Percentiles rank a stretch among this genome's conserved stretches.
These are phyloP conservation scores for Natator depressus DNA, from an alignment of 2,113 vertebrate species.

Conservation along the genomic window DNA sequence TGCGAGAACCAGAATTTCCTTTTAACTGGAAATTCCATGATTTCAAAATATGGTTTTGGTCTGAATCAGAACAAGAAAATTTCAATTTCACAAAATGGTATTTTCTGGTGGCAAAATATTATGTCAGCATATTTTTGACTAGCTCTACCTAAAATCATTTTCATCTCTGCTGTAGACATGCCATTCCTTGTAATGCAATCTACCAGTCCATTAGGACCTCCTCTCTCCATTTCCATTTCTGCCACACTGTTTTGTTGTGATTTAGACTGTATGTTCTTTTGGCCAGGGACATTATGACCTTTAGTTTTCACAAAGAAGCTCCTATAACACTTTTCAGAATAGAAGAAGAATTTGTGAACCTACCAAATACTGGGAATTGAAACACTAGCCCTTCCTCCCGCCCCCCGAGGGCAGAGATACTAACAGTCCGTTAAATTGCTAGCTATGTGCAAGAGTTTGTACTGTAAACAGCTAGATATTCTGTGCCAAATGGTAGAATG, in stretches of 20 bases:
- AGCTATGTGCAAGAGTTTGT: not conserved
- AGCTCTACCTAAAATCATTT: not conserved
- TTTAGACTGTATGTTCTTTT: slow-evolving; percentile 1
- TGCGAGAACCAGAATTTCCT: not conserved
- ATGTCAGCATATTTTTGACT: not conserved
- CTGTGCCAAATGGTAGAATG: not conserved
- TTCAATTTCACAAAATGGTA: not conserved
- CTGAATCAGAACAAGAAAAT: not conserved
- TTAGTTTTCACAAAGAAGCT: slow-evolving; percentile 5
- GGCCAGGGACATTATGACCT: not conserved
- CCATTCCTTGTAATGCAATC: not conserved
- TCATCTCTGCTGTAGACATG: not conserved
- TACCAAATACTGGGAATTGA: slow-evolving; percentile 23
- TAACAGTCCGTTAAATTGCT: slow-evolving; percentile 2
- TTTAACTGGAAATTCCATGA: not conserved
- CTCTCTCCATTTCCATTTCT: not conserved
- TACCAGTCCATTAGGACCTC: not conserved
- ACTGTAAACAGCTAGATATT: not conserved
- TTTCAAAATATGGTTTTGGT: not conserved
- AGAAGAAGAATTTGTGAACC: slow-evolving; percentile 15
- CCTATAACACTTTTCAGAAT: not conserved
- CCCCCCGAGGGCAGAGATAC: not conserved
- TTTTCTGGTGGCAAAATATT: not conserved
- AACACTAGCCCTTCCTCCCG: not conserved
- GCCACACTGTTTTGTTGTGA: not conserved